A percentile compares a stretch with the other conserved stretches of the same genome.
These are phyloP conservation scores for Sciurus vulgaris DNA, from an alignment of 2,797 vertebrate genomes.

Conservation along the genomic window DNA sequence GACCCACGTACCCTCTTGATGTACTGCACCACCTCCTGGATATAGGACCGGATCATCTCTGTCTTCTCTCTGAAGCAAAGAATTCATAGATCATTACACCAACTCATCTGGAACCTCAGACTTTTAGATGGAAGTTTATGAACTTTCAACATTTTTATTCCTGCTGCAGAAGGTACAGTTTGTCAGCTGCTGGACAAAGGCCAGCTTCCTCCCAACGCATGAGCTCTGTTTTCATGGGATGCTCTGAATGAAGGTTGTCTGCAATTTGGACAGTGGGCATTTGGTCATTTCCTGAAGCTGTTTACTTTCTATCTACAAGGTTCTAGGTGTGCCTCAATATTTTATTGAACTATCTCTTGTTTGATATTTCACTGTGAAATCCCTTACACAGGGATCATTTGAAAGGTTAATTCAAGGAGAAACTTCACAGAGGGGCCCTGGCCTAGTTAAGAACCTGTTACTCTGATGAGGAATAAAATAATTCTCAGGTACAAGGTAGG, in stretches of 20 bases:
- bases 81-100: background rate
- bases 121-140: background rate
- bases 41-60: constrained; percentile 97
- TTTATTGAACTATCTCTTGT: background rate
- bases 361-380: background rate
- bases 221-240: background rate
- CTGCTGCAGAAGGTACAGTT: background rate
- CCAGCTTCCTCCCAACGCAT: background rate
- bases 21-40: constrained; percentile 98
- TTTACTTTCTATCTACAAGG: constrained; percentile 11
- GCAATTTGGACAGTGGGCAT: background rate
- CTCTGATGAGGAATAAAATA: background rate
- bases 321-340: background rate
- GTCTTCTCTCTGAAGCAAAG: constrained; percentile 94
- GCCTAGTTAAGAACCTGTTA: background rate
- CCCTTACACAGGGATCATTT: background rate
- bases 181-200: background rate
- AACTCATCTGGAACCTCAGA: background rate
- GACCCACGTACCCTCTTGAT: constrained; percentile 94
- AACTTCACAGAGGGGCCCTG: background rate
- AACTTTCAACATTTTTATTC: background rate
- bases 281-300: background rate
- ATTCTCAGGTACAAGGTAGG: background rate
- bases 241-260: background rate
- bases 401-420: constrained; percentile 22